Percentiles rank a stretch among this genome's conserved stretches.
phyloP scores from a whole-genome alignment of 2,888 invertebrate genomes.

The Amphipoea lucens region DNA sequence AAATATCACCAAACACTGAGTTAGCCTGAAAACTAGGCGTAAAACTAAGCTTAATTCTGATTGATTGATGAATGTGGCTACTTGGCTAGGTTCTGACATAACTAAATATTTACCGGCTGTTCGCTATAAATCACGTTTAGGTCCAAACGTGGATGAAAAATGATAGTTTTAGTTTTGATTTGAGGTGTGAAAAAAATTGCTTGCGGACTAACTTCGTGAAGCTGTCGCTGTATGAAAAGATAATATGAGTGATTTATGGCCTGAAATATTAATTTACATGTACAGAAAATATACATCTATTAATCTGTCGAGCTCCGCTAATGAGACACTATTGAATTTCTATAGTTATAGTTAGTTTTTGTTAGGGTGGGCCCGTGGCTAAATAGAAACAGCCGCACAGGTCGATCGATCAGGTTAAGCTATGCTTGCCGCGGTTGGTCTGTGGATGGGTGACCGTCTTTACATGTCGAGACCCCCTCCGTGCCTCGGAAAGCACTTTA shows the following conservation, averaged over 20 bases:
- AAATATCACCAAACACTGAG: slow-evolving; percentile 39
- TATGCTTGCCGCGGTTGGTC: too few species aligned
- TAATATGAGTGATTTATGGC: slow-evolving; percentile 32
- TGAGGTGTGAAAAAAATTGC: slow-evolving; percentile 21
- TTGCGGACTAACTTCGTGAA: background rate
- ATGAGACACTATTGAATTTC: too few species aligned
- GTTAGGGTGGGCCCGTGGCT: background rate
- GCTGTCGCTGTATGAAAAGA: slow-evolving; percentile 16
- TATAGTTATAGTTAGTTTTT: too few species aligned
- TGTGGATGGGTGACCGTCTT: too few species aligned
- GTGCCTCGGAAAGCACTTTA: too few species aligned
- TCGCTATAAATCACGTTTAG: slow-evolving; percentile 56
- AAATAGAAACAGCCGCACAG: too few species aligned
- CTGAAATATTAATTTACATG: background rate
- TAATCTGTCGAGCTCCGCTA: too few species aligned
- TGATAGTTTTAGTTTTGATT: slow-evolving; percentile 47
- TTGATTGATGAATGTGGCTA: slow-evolving; percentile 60
- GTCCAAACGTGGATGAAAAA: slow-evolving; percentile 60
- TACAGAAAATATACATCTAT: background rate
- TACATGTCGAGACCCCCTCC: too few species aligned
- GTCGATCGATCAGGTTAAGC: too few species aligned
- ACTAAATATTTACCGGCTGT: slow-evolving; percentile 63
- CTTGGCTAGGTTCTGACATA: slow-evolving; percentile 51
- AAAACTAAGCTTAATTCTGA: slow-evolving; percentile 48
- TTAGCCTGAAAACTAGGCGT: slow-evolving; percentile 11